Evolutionary conservation across 1,140 invertebrate genomes (phyloP), one percentile per base, ranked within the genome.

Genomic region (Zaprionus davidi): DNA sequence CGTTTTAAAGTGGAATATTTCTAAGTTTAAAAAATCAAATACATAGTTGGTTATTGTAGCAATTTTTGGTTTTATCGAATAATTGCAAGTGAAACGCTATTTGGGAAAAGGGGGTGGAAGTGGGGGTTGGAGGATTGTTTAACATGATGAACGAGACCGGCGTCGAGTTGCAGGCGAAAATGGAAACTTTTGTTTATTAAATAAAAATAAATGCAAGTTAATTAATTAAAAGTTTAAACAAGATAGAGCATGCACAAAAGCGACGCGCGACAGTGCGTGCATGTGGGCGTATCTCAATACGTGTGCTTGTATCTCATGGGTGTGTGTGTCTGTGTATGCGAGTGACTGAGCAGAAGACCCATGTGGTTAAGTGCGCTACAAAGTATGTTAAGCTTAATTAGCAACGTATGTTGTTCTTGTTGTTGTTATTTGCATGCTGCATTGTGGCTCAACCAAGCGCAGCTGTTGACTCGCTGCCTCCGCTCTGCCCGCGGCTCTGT

Each of bases 161-260:
- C 24, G 24, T 71, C 36, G 24, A 36, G 51, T 53, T 66, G 17
- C 31, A 20, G 46, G 65, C 28, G 49, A 64, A 73, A 79, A 59
- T 69, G 49, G 68, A 90, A 88, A 88, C 62, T 90, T 88, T 78
- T 88, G 81, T 79, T 88, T 85, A 85, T 84, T 85, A 85, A 85
- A 88, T 90, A 84, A 90, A 70, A 84, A 79, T 79, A 88, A 85
- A 82, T 79, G 78, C 85, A 85, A 88, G 85, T 90, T 84, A 81
- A 88, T 88, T 90, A 88, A 90, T 90, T 88, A 90, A 84, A 90
- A 88, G 68, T 81, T 82, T 60, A 68, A 79, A 73, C 76, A 71
- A 88, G 84, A 90, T 88, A 90, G 81, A 68, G 85, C 84, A 88
- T 78, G 84, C 70, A 70, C 69, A 56, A 67, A 78, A 44, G 41